phyloP scores from a whole-genome alignment of 2,113 vertebrate species.

The Mugil cephalus region DNA sequence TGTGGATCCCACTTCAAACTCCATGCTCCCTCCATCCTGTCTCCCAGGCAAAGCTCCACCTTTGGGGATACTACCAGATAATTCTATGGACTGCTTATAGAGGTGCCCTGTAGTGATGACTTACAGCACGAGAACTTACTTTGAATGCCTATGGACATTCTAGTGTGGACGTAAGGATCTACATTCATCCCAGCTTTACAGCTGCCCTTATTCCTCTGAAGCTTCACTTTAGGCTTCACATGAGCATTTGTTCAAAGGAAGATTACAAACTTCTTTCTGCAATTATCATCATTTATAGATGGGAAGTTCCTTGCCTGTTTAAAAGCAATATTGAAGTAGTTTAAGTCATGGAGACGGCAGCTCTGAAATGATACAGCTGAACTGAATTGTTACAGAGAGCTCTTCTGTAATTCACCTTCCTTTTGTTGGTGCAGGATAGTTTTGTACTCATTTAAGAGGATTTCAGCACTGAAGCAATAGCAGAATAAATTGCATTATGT shows the following conservation, averaged over 20 bases:
- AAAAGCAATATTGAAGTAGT: constrained; percentile 52
- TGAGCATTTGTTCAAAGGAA: constrained; percentile 34
- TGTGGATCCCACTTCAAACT: constrained; percentile 86
- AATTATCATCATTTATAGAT: constrained; percentile 30
- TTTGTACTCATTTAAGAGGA: constrained; percentile 40
- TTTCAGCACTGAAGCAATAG: constrained; percentile 58
- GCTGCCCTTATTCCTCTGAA: constrained; percentile 54
- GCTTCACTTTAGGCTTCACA: constrained; percentile 43
- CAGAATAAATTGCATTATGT: constrained; percentile 48
- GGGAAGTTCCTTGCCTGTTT: constrained; percentile 26
- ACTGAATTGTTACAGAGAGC: constrained; percentile 27
- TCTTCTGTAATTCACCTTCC: constrained; percentile 21
- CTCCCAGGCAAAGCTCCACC: constrained; percentile 86
- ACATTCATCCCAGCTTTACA: constrained; percentile 70
- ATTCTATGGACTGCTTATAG: constrained; percentile 93
- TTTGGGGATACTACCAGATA: constrained; percentile 88
- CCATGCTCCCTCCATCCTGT: constrained; percentile 86
- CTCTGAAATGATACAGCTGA: constrained; percentile 23
- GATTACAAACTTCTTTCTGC: constrained; percentile 27
- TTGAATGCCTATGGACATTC: constrained; percentile 72
- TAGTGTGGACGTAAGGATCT: constrained; percentile 59
- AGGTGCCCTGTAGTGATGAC: constrained; percentile 15
- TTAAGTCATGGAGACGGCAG: constrained; percentile 11
- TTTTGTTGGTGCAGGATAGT: constrained; percentile 40
- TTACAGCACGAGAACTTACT: constrained; percentile 35